Percentiles rank a stretch among this genome's conserved stretches.
Evolutionary conservation across 2,888 invertebrate genomes (phyloP).

Genomic region (Apocheima hispidaria): DNA sequence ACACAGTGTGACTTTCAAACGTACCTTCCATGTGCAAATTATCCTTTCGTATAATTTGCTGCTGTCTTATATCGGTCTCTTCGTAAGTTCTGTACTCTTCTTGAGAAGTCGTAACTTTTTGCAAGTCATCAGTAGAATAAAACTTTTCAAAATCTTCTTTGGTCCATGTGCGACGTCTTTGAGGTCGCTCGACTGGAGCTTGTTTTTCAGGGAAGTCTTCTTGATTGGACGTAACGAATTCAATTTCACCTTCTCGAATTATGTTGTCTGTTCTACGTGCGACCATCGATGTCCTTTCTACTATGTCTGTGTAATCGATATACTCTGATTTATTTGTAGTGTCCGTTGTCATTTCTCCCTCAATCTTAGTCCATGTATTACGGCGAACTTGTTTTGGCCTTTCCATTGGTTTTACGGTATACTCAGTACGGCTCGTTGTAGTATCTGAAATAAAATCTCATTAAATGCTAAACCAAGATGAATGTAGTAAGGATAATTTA

Average conservation of each 20-base stretch:
- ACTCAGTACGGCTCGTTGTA: conserved; percentile 89
- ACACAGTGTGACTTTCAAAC: conserved; percentile 79
- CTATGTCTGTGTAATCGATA: conserved; percentile 86
- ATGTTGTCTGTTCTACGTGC: conserved; percentile 88
- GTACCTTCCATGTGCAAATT: conserved; percentile 83
- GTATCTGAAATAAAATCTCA: conserved; percentile 82
- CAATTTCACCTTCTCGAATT: conserved; percentile 89
- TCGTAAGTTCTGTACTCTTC: conserved; percentile 88
- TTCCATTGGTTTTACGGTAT: conserved; percentile 89
- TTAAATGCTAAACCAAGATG: not conserved
- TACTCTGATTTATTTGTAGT: conserved; percentile 89
- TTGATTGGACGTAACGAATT: conserved; percentile 88
- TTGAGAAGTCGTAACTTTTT: conserved; percentile 88
- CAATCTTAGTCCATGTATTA: conserved; percentile 92
- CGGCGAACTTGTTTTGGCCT: conserved; percentile 88
- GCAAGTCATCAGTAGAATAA: conserved; percentile 85
- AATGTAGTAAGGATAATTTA: not conserved
- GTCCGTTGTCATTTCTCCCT: conserved; percentile 90
- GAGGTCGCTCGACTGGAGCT: conserved; percentile 84
- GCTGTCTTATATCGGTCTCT: conserved; percentile 81
- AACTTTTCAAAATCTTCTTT: conserved; percentile 91
- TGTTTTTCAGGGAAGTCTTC: conserved; percentile 87
- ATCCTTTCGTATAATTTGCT: conserved; percentile 75
- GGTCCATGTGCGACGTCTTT: conserved; percentile 89
- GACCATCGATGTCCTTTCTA: conserved; percentile 87